Base-by-base conservation (phyloP, 2,113 vertebrate species). In the Oreochromis aureus region DNA sequence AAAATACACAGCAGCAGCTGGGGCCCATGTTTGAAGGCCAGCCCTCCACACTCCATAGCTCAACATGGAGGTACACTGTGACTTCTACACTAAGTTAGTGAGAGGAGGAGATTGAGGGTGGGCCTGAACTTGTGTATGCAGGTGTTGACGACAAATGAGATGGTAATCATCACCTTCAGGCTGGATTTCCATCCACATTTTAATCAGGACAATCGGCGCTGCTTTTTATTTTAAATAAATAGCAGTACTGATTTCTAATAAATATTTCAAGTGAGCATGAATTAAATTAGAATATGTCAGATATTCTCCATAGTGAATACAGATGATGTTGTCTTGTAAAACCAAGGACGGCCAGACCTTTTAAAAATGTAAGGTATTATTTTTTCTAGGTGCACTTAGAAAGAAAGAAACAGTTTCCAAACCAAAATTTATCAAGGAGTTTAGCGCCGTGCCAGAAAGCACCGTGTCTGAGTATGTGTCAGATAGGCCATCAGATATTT, bases 1-100 rank as follows among this genome's bases (percentile, higher is more conserved):
- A 91, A 95, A 93, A 95, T 91, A 93, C 95, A 93, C 93, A 96
- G 92, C 87, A 93, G 93, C 95, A 95, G 94, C 95, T 95, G 94
- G 93, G 93, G 90, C 86, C 87, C 89, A 89, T 93, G 93, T 94
- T 93, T 94, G 91, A 92, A 92, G 91, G 89, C 92, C 92, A 89
- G 89, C 91, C 89, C 91, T 92, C 86, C 89, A 87, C 92, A 93
- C 91, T 83, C 82, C 81, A 34, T 6, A 87, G 87, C 92, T 92
- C 87, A 81, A 94, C 91, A 87, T 92, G 82, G 94, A 93, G 94
- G 90, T 94, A 94, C 95, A 89, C 95, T 95, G 94, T 91, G 93
- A 96, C 94, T 95, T 96, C 84, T 51, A 83, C 91, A 91, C 93
- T 87, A 92, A 53, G 93, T 95, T 95, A 95, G 94, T 87, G 83